Base-by-base conservation (phyloP, 1,140 invertebrate species). In the Ylistrum balloti region DNA sequence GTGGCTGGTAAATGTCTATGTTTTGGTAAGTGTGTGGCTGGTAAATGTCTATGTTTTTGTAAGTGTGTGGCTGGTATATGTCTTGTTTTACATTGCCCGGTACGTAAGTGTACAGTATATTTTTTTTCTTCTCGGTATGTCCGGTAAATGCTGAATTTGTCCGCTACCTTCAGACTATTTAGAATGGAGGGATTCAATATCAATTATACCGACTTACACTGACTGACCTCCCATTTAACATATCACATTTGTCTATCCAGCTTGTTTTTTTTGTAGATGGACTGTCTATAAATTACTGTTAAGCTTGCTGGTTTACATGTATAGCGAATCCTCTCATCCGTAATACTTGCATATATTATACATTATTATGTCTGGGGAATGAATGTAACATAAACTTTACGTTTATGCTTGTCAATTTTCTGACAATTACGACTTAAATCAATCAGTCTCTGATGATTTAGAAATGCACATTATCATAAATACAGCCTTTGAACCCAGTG, bases 391-490 rank as follows among this genome's bases (percentile, higher is more conserved):
- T 74, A 74, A 74, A 74, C 56, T 74, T 74, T 74, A n/a, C 56
- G 56, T 74, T 74, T n/a, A 74, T 74, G 56, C 56, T 74, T 74
- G 56, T 74, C 56, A 74, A 74, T 74, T 74, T 74, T 74, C 22
- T 74, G 56, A 74, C 56, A 74, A 74, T 74, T 74, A 74, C 17
- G 56, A 74, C 56, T 74, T 74, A 74, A 74, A 74, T 74, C 56
- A 74, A 74, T 74, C 56, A 74, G 56, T n/a, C 28, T 74, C 17
- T 74, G 56, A 74, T 74, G 56, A 74, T 74, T 74, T 74, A 74
- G 56, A 74, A 74, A 74, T 74, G 56, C n/a, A 74, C 56, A 74
- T 74, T 74, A 74, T 28, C 56, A 74, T 74, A 74, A 74, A 74
- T n/a, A 74, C 56, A 28, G 56, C 17, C 56, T 74, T 74, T 74